phyloP scores from a whole-genome alignment of 1,140 invertebrate species.

The Oncopodura yosiiana region DNA sequence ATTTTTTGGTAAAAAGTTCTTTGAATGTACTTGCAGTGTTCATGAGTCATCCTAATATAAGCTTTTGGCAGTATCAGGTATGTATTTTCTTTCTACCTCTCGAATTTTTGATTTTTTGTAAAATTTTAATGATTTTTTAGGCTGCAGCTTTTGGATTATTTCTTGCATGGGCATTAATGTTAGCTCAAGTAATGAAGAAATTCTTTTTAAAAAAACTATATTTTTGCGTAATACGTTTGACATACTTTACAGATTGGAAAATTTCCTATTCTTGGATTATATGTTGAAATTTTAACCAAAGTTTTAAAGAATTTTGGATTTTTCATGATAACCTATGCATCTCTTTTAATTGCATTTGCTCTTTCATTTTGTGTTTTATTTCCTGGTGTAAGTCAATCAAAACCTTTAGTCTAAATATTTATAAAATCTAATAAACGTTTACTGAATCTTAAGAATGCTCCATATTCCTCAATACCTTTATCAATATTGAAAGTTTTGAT shows the following conservation, averaged over 20 bases:
- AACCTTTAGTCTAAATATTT: neutral
- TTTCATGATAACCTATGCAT: conserved; percentile 67
- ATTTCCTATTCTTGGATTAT: conserved; percentile 72
- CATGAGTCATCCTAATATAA: conserved; percentile 32
- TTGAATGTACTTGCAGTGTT: no score
- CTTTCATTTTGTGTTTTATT: conserved; percentile 67
- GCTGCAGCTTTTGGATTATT: conserved; percentile 55
- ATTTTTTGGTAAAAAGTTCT: no score
- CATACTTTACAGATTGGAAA: no score
- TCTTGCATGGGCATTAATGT: conserved; percentile 65
- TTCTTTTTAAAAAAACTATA: no score
- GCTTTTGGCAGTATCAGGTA: conserved; percentile 35
- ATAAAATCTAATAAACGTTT: neutral
- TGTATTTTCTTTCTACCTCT: conserved; percentile 6
- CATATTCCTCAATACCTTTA: conserved; percentile 33
- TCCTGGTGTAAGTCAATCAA: conserved; percentile 39
- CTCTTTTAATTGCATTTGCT: conserved; percentile 65
- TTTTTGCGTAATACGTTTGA: no score
- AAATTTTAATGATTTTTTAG: conserved; percentile 6
- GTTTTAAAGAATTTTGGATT: conserved; percentile 64
- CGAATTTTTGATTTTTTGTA: neutral
- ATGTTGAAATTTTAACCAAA: conserved; percentile 72
- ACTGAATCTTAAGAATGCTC: conserved; percentile 24
- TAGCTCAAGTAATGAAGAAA: no score
- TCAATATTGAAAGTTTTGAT: conserved; percentile 34